These are phyloP conservation scores for Polietes domitor DNA, from an alignment of 2,888 invertebrate species.

Conservation along the genomic window DNA sequence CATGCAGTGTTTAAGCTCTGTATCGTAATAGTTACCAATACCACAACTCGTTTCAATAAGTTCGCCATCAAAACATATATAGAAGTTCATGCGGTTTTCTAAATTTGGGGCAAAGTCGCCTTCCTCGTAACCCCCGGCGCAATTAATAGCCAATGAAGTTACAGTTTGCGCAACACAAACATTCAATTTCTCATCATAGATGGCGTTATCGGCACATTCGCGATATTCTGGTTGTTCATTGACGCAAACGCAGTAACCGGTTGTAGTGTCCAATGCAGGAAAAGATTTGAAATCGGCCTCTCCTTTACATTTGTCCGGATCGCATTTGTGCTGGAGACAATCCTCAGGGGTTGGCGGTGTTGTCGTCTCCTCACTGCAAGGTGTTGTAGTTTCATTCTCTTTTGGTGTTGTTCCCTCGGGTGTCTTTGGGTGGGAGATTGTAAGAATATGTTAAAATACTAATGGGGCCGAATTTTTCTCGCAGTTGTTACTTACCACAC, in stretches of 20 bases:
- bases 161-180: slow-evolving; percentile 19
- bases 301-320: slow-evolving; percentile 17
- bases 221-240: slow-evolving; percentile 24
- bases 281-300: background rate
- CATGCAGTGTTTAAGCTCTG: slow-evolving; percentile 23
- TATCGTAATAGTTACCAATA: slow-evolving; percentile 72
- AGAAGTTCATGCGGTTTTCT: slow-evolving; percentile 71
- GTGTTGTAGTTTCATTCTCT: background rate
- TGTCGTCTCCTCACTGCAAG: slow-evolving; percentile 26
- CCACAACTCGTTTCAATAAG: slow-evolving; percentile 71
- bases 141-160: background rate
- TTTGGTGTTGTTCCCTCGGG: background rate
- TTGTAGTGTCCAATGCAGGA: slow-evolving; percentile 15
- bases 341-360: background rate
- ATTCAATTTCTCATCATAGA: background rate
- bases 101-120: slow-evolving; percentile 69
- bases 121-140: slow-evolving; percentile 63
- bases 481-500: background rate
- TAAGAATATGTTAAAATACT: too few species aligned
- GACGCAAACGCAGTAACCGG: slow-evolving; percentile 43
- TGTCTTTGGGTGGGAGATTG: background rate
- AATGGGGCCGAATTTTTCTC: too few species aligned
- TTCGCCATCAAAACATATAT: slow-evolving; percentile 71
- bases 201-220: slow-evolving; percentile 16
- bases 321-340: slow-evolving; percentile 18